These are phyloP conservation scores for Pitta sordida DNA, from an alignment of 2,113 vertebrate genomes.

Conservation along the genomic window DNA sequence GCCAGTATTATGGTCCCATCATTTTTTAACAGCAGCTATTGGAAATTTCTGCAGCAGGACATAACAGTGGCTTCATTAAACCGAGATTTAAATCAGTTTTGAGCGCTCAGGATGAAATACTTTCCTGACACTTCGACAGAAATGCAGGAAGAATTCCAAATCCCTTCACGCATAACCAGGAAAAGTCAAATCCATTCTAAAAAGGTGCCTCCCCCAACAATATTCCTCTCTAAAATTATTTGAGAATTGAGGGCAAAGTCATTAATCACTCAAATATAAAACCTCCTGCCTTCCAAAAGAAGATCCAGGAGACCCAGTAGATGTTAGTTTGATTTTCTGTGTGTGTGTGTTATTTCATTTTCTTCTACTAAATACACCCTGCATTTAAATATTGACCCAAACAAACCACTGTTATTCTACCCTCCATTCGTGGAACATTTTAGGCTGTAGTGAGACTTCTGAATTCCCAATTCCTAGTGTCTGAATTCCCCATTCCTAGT, in stretches of 20 bases:
- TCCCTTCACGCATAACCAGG: fast-evolving
- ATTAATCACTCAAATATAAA: not conserved
- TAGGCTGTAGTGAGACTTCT: not conserved
- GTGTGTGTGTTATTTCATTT: not conserved
- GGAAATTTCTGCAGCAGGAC: not conserved
- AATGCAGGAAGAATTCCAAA: not conserved
- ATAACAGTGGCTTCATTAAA: not conserved
- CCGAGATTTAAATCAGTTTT: not conserved
- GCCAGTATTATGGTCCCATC: not conserved
- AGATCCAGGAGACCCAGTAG: not conserved
- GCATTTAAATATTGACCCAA: not conserved
- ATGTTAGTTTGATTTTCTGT: not conserved
- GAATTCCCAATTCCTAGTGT: not conserved
- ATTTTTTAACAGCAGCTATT: not conserved
- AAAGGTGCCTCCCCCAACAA: not conserved
- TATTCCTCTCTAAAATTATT: not conserved
- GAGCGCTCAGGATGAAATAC: not conserved
- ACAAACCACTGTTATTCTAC: not conserved
- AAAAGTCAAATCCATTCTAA: not conserved
- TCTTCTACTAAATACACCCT: not conserved
- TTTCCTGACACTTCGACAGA: not conserved
- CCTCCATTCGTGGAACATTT: not conserved
- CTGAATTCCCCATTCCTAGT: not conserved
- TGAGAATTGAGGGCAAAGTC: not conserved
- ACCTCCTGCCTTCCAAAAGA: not conserved